Evolutionary conservation across 2,888 invertebrate genomes (phyloP).

Genomic region (Platycheirus rosarum): DNA sequence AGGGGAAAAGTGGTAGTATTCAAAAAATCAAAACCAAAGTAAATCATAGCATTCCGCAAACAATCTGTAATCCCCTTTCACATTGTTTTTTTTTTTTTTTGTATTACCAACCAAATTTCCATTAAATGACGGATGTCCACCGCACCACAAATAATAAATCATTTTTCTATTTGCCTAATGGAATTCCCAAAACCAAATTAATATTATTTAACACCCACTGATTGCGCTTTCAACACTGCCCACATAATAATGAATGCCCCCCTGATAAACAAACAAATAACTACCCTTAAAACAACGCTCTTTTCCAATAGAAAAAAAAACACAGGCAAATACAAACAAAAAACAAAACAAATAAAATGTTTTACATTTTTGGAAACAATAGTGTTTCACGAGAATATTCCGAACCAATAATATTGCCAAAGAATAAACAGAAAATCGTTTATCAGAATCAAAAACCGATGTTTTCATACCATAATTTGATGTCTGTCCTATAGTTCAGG

Average conservation of each 20-base stretch:
- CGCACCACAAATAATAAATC: too few species aligned
- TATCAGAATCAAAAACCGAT: conserved; percentile 22
- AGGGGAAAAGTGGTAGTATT: too few species aligned
- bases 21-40: too few species aligned
- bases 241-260: background rate
- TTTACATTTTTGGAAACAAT: conserved; percentile 17
- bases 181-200: too few species aligned
- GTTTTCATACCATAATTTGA: conserved; percentile 36
- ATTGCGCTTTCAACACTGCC: background rate
- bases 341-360: background rate
- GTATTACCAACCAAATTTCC: too few species aligned
- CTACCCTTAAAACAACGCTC: background rate
- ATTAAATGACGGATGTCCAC: too few species aligned
- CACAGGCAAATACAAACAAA: too few species aligned
- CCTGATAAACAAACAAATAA: background rate
- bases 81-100: too few species aligned
- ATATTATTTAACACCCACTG: too few species aligned
- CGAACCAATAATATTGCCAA: conserved; percentile 17
- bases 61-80: too few species aligned
- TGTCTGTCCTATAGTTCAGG: conserved; percentile 39
- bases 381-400: conserved; percentile 21
- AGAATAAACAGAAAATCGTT: conserved; percentile 7
- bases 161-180: too few species aligned
- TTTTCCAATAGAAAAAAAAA: background rate
- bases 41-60: too few species aligned